phyloP scores from a whole-genome alignment of 2,113 vertebrate genomes.

The Prionailurus bengalensis region DNA sequence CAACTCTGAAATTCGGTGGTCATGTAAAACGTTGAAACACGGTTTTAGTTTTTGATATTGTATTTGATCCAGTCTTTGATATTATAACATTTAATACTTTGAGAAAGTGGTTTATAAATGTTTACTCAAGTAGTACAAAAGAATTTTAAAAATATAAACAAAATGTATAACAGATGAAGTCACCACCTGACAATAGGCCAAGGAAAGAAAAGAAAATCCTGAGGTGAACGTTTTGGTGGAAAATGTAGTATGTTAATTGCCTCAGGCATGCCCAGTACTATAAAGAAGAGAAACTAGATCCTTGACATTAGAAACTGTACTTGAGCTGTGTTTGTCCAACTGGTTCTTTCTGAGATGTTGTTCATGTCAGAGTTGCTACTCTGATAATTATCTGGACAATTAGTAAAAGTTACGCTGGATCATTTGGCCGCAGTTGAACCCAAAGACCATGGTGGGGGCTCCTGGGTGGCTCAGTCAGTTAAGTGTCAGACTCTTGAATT shows the following conservation, averaged over 20 bases:
- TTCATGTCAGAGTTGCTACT: background rate
- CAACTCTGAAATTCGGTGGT: background rate
- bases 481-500: no score
- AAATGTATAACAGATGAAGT: background rate
- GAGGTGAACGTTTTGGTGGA: background rate
- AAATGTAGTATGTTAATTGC: background rate
- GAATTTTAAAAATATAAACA: background rate
- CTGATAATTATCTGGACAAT: background rate
- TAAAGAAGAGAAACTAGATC: background rate
- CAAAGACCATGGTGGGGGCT: no score
- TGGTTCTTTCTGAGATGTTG: accelerated
- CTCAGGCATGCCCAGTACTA: accelerated
- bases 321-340: background rate
- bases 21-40: background rate
- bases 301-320: accelerated
- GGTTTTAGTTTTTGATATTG: background rate
- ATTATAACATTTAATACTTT: background rate
- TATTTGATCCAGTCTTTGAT: background rate
- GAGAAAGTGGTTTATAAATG: background rate
- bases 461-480: no score
- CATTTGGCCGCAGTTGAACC: background rate
- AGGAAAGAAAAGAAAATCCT: background rate
- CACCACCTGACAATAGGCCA: background rate
- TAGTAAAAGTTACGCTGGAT: background rate
- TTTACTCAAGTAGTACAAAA: background rate